These are phyloP conservation scores for Phodopus roborovskii DNA, from an alignment of 2,113 vertebrate species.

Conservation along the genomic window DNA sequence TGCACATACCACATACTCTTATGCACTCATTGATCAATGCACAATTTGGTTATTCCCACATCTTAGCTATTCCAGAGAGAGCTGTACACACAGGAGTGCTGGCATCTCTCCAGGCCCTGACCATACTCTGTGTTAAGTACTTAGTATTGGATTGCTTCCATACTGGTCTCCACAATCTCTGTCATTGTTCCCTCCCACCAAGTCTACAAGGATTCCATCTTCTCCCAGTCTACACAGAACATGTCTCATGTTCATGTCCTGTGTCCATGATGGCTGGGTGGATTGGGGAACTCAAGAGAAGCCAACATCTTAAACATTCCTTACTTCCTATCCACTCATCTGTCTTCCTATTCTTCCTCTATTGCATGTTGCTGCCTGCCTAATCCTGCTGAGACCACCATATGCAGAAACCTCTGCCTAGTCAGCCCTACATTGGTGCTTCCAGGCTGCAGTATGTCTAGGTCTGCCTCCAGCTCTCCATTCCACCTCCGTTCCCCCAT, in stretches of 20 bases:
- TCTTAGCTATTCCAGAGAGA: not conserved
- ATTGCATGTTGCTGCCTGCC: not conserved
- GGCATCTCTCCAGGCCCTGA: not conserved
- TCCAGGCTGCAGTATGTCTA: not conserved
- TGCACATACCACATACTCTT: not conserved
- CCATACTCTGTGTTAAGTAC: not conserved
- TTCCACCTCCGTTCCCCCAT: not conserved
- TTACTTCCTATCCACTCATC: not conserved
- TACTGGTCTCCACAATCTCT: not conserved
- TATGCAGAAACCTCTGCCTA: not conserved
- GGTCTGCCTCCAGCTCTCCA: too few relatives aligned
- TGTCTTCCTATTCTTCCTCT: not conserved
- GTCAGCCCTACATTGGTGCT: fast-evolving
- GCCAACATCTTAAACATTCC: not conserved
- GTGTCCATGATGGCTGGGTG: not conserved
- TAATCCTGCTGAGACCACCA: not conserved
- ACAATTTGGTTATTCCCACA: not conserved
- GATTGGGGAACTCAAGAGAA: not conserved
- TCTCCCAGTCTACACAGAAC: not conserved
- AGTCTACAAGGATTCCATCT: not conserved
- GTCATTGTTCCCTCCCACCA: not conserved
- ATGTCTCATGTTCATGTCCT: not conserved
- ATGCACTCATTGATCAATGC: not conserved
- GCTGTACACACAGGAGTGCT: not conserved
- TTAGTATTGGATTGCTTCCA: not conserved